Percentiles rank a stretch among this genome's conserved stretches.
Evolutionary conservation across 1,140 invertebrate genomes (phyloP).

Genomic region (Euura lappo): DNA sequence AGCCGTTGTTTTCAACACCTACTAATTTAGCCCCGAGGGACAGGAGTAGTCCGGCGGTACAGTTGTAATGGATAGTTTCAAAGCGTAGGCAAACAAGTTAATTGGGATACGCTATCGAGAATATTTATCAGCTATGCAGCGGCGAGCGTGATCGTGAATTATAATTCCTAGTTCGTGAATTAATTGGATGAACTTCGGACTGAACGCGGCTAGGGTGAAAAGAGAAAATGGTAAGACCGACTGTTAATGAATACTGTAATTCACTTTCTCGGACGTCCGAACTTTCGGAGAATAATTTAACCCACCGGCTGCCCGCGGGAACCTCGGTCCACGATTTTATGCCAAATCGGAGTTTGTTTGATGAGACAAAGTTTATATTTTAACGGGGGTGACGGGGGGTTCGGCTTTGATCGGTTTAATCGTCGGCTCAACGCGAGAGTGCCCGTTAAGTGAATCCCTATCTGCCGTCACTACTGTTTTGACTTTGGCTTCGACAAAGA

Average conservation of each 20-base stretch:
- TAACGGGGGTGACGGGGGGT: too few species aligned
- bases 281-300: too few species aligned
- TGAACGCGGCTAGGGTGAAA: too few species aligned
- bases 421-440: not conserved
- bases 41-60: not conserved
- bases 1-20: not conserved
- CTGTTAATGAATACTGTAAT: too few species aligned
- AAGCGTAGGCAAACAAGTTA: not conserved
- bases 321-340: too few species aligned
- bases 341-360: too few species aligned
- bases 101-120: slow-evolving; percentile 3
- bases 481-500: not conserved
- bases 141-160: not conserved
- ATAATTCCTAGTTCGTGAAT: too few species aligned
- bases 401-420: not conserved
- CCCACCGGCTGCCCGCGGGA: too few species aligned
- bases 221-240: too few species aligned
- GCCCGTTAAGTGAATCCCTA: not conserved
- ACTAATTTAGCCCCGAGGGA: not conserved
- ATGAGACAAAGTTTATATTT: too few species aligned
- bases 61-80: slow-evolving; percentile 1
- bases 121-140: not conserved
- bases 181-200: too few species aligned
- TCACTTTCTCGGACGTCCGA: not conserved
- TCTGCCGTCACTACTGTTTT: not conserved